Percentiles rank a stretch among this genome's conserved stretches.
Evolutionary conservation across 2,113 vertebrate species (phyloP).

Genomic region (Podarcis cretensis): DNA sequence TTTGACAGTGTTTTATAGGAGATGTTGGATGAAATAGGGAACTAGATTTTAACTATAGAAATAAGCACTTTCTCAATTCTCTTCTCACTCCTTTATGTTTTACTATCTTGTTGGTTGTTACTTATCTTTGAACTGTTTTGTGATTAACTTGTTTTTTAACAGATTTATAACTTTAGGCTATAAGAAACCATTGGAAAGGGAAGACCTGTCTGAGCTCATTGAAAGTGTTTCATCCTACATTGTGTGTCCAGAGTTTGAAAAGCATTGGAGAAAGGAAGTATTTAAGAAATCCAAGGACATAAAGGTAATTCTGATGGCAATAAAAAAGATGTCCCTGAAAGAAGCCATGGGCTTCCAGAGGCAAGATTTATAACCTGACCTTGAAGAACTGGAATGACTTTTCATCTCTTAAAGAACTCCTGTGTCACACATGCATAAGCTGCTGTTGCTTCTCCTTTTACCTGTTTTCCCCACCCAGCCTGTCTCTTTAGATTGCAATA

Average conservation of each 20-base stretch:
- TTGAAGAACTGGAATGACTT: neutral
- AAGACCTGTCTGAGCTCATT: slow-evolving; percentile 66
- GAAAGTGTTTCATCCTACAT: slow-evolving; percentile 58
- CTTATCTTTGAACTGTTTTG: slow-evolving; percentile 10
- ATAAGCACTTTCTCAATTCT: neutral
- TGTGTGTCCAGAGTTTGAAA: slow-evolving; percentile 70
- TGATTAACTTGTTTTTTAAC: slow-evolving; percentile 25
- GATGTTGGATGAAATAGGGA: neutral
- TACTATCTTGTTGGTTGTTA: neutral
- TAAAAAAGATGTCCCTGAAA: neutral
- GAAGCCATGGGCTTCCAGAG: neutral
- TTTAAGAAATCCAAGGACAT: slow-evolving; percentile 32
- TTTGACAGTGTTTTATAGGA: neutral
- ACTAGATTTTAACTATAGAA: neutral
- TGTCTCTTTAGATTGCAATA: neutral
- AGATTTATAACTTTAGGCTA: slow-evolving; percentile 66
- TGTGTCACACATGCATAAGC: neutral
- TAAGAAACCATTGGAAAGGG: slow-evolving; percentile 69
- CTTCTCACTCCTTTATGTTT: neutral
- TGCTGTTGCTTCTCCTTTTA: neutral
- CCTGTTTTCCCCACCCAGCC: neutral
- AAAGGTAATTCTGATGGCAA: slow-evolving; percentile 28
- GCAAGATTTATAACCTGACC: neutral
- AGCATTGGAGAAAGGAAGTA: slow-evolving; percentile 67
- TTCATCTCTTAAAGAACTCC: neutral